Evolutionary conservation across 2,888 invertebrate species (phyloP).

Genomic region (Eristalis tenax): DNA sequence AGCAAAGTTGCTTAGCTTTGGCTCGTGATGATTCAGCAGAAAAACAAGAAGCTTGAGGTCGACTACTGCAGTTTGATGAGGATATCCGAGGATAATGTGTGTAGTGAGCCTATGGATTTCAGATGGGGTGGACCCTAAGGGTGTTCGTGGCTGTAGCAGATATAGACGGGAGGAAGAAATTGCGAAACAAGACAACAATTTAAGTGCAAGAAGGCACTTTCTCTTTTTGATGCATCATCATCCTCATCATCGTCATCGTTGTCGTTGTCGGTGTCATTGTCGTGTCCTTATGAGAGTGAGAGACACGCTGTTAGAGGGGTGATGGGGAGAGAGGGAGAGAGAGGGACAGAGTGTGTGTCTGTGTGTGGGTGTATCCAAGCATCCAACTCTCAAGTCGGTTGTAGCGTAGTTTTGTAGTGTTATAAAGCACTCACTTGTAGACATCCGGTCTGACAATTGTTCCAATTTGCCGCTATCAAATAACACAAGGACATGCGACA

Average conservation of each 20-base stretch:
- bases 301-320: no score
- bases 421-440: slow-evolving; percentile 74
- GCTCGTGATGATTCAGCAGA: slow-evolving; percentile 64
- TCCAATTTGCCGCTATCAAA: slow-evolving; percentile 75
- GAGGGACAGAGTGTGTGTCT: background rate
- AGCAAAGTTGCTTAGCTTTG: slow-evolving; percentile 51
- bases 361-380: background rate
- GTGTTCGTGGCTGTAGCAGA: background rate
- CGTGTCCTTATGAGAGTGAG: slow-evolving; percentile 52
- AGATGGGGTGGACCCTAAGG: slow-evolving; percentile 28
- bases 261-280: slow-evolving; percentile 5
- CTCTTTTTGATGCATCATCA: slow-evolving; percentile 72
- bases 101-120: slow-evolving; percentile 52
- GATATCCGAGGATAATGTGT: slow-evolving; percentile 51
- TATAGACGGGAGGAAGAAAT: slow-evolving; percentile 25
- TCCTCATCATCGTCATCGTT: slow-evolving; percentile 34
- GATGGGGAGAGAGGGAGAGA: background rate
- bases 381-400: slow-evolving; percentile 4
- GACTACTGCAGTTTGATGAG: slow-evolving; percentile 60
- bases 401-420: slow-evolving; percentile 69
- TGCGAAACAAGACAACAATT: slow-evolving; percentile 72
- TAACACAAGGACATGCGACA: slow-evolving; percentile 73
- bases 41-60: slow-evolving; percentile 60
- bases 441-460: slow-evolving; percentile 76
- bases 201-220: slow-evolving; percentile 74